Base-by-base conservation (phyloP, 2,113 vertebrate genomes). In the Nettapus auritus region DNA sequence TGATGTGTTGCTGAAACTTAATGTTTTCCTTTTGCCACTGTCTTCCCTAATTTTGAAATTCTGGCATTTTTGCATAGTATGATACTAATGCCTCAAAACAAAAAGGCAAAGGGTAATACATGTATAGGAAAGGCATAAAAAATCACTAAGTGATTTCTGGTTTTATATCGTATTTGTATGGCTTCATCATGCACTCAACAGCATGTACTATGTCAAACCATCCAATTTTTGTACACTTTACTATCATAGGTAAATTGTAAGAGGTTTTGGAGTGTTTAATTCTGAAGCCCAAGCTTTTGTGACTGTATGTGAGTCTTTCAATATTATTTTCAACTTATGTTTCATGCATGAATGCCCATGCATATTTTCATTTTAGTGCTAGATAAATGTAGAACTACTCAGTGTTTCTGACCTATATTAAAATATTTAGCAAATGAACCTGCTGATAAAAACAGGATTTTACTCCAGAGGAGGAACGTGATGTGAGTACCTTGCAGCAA, bases 381-480 rank as follows among this genome's bases (percentile, higher is more conserved):
- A 62, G 34, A 28, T 76, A 25, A 68, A 53, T 67, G 20, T 70
- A 40, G 56, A 84, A 36, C 38, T 83, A 55, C 55, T 33, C 82
- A 25, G 28, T 79, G 40, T 87, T 94, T 87, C 73, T 88, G 77
- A 77, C 26, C 34, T 64, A 13, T 71, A 50, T 94, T 57, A 91
- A 64, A 89, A 78, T 75, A 79, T n/a, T 84, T 90, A 59, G 29
- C 42, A 86, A 86, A 68, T 12, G 9, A 79, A 31, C 26, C 4
- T 73, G 42, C 38, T 82, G 66, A 71, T 79, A 71, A 81, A 95
- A 78, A 5, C 21, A 68, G 55, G 68, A 55, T 78, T 73, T 83
- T 88, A 31, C 20, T 92, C 9, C 13, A 36, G 20, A 78, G 20
- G 48, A 86, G 69, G 56, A 92, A 53, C 18, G 31, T 82, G 3